Evolutionary conservation across 2,797 vertebrate genomes (phyloP).

Genomic region (Craterocephalus amniculus): DNA sequence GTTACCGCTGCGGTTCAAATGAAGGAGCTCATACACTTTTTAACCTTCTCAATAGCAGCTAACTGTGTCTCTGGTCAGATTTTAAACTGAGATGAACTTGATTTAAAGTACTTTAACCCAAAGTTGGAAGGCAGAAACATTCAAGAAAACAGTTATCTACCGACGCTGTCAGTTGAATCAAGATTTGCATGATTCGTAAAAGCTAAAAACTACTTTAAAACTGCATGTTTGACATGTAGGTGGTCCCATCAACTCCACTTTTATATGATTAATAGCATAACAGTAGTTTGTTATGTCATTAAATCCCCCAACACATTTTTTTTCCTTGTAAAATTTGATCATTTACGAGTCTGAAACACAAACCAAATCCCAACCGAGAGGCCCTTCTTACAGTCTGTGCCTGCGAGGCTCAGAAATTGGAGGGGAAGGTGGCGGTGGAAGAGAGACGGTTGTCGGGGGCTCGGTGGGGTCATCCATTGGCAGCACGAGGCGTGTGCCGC

Average conservation of each 20-base stretch:
- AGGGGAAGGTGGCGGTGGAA: conserved; percentile 74
- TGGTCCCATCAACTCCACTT: conserved; percentile 7
- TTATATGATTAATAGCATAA: not conserved
- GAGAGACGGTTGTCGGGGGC: conserved; percentile 75
- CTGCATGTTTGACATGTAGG: not conserved
- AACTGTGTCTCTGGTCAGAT: conserved; percentile 12
- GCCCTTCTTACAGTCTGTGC: conserved; percentile 71
- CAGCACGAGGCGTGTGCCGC: conserved; percentile 91
- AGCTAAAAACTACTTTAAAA: conserved; percentile 25
- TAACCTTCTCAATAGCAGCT: conserved; percentile 7
- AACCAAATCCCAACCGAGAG: conserved; percentile 1
- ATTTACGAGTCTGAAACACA: conserved; percentile 18
- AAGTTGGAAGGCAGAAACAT: conserved; percentile 29
- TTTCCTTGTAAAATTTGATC: conserved; percentile 17
- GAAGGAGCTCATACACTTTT: conserved; percentile 13
- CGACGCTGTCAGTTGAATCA: conserved; percentile 26
- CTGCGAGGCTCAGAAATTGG: conserved; percentile 77
- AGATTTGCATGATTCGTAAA: conserved; percentile 17
- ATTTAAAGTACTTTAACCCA: conserved; percentile 39
- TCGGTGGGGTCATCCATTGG: conserved; percentile 90
- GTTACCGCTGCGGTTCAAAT: conserved; percentile 37
- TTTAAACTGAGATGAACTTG: conserved; percentile 23
- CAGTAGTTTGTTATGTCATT: conserved; percentile 22
- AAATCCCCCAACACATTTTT: conserved; percentile 11
- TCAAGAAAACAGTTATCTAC: conserved; percentile 23